Evolutionary conservation across 2,113 vertebrate species (phyloP), one percentile per base, ranked within the genome.

Genomic region (Melanostigma gelatinosum): DNA sequence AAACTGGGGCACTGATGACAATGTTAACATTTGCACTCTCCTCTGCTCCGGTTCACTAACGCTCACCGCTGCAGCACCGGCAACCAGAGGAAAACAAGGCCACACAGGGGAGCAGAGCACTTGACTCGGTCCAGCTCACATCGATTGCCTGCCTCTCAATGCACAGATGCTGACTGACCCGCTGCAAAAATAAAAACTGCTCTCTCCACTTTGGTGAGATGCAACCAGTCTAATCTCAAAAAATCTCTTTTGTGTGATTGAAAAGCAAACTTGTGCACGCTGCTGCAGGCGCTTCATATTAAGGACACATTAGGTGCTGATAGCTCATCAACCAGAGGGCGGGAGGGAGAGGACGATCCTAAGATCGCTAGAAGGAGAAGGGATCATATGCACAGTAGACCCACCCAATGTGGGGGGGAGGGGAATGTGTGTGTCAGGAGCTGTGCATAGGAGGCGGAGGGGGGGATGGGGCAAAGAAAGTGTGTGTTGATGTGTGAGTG

Each of bases 291-390:
- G 80, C 72, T 75, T 78, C 44, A 29, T 54, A 64, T 72, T 88
- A 91, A 92, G 88, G 88, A 89, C 91, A 90, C 88, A 80, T 88
- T 83, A 84, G 91, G 90, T 83, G 88, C 85, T 89, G 81, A 87
- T 74, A 74, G 88, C 81, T 86, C 68, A 50, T 88, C 86, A 85
- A 84, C 73, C 29, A 3, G 70, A 48, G 69, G 72, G 46, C n/a
- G 61, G 61, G 80, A 73, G 68, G 42, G 66, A 46, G 72, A 67
- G 77, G 75, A 87, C 88, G 88, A 85, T 87, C 87, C 85, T 54
- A 75, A 79, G 67, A 87, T 48, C 4, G 65, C 80, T 68, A 67
- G 68, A 83, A 75, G 72, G 67, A 84, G 74, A 77, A 58, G 85
- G 83, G 85, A 88, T 93, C 88, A 89, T 87, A 84, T 89, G 88